Evolutionary conservation across 2,113 vertebrate genomes (phyloP).

Genomic region (Colius striatus): DNA sequence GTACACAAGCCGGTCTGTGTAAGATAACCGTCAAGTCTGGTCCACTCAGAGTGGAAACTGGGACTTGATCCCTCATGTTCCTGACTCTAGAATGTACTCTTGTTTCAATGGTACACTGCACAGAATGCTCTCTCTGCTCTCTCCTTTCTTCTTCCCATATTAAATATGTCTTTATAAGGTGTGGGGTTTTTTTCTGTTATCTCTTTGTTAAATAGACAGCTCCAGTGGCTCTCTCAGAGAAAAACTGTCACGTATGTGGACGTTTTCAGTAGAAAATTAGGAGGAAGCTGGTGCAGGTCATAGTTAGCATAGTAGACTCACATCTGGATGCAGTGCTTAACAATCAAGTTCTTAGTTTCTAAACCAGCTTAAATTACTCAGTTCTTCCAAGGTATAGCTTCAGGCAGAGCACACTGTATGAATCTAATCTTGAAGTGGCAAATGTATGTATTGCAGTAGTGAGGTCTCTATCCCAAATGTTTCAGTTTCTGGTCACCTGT

Average conservation of each 20-base stretch:
- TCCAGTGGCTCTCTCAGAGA: neutral
- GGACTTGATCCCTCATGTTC: neutral
- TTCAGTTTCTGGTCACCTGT: constrained; percentile 44
- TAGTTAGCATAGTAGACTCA: neutral
- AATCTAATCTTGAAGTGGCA: constrained; percentile 40
- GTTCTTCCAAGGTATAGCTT: constrained; percentile 17
- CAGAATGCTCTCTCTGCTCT: neutral
- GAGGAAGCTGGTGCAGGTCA: neutral
- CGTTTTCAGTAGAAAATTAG: neutral
- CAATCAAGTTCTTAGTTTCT: constrained; percentile 19
- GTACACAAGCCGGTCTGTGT: neutral
- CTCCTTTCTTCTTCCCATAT: neutral
- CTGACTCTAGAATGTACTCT: neutral
- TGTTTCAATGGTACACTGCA: neutral
- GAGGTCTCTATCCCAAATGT: constrained; percentile 21
- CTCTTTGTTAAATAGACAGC: neutral
- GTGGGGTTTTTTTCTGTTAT: neutral
- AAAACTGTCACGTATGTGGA: neutral
- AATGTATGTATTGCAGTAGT: constrained; percentile 24
- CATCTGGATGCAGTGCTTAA: constrained; percentile 20
- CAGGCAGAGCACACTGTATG: constrained; percentile 6
- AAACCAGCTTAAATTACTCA: constrained; percentile 18
- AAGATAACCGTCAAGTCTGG: neutral
- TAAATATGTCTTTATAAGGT: neutral
- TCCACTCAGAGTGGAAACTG: neutral